phyloP scores from a whole-genome alignment of 2,888 invertebrate species.

The Rhamnusium bicolor region DNA sequence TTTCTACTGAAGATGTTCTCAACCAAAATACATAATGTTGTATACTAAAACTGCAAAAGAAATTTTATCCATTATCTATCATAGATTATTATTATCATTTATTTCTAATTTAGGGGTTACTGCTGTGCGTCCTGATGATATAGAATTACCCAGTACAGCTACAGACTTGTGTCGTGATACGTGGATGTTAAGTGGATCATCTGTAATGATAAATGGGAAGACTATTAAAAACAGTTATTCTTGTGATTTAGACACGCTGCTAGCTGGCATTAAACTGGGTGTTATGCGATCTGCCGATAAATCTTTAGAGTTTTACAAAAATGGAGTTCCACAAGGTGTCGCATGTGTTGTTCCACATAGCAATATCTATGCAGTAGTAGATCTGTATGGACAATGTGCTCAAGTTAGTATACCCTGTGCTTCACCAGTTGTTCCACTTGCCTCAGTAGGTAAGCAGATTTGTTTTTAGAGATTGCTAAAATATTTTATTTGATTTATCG shows the following conservation, averaged over 20 bases:
- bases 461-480: not conserved
- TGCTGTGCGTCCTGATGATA: constrained; percentile 90
- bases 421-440: constrained; percentile 63
- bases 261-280: constrained; percentile 79
- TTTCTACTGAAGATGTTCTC: too few species aligned
- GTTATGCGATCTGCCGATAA: constrained; percentile 91
- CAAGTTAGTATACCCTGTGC: constrained; percentile 79
- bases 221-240: constrained; percentile 89
- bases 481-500: not conserved
- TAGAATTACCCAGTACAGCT: constrained; percentile 91
- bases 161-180: constrained; percentile 94
- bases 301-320: constrained; percentile 88
- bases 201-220: constrained; percentile 92
- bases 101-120: constrained; percentile 79
- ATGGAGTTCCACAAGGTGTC: constrained; percentile 89
- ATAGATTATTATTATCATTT: not conserved
- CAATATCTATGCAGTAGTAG: constrained; percentile 94
- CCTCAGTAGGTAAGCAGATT: constrained; percentile 45
- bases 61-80: too few species aligned
- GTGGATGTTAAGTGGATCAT: constrained; percentile 93
- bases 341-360: constrained; percentile 86
- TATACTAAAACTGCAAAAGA: too few species aligned
- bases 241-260: constrained; percentile 87
- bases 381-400: constrained; percentile 95
- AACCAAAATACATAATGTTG: too few species aligned